These are phyloP conservation scores for Vandiemenella viatica DNA, from an alignment of 2,888 invertebrate species.

Conservation along the genomic window DNA sequence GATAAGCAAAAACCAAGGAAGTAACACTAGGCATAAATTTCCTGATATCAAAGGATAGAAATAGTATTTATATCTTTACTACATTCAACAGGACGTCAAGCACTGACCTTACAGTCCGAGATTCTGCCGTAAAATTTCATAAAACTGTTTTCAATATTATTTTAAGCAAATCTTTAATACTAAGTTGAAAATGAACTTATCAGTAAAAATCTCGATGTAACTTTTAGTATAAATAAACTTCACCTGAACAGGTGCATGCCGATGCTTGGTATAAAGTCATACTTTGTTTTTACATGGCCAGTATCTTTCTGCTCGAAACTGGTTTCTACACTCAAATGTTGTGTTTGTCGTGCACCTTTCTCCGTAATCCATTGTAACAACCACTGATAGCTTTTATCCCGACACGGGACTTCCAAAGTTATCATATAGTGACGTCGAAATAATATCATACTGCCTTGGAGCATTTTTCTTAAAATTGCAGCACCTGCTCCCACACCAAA, in stretches of 20 bases:
- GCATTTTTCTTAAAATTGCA: conserved; percentile 69
- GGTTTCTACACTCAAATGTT: conserved; percentile 92
- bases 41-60: too few species aligned
- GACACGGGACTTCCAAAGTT: conserved; percentile 88
- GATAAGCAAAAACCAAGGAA: too few species aligned
- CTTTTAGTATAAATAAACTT: not conserved
- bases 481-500: conserved; percentile 88
- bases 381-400: conserved; percentile 96
- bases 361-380: conserved; percentile 87
- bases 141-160: too few species aligned
- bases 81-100: too few species aligned
- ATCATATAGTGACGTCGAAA: conserved; percentile 86
- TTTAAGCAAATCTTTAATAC: too few species aligned
- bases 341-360: conserved; percentile 74
- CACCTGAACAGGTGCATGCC: conserved; percentile 86
- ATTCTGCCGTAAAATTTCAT: too few species aligned
- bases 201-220: too few species aligned
- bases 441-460: conserved; percentile 53
- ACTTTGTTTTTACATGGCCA: conserved; percentile 79
- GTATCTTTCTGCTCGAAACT: conserved; percentile 82
- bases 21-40: too few species aligned
- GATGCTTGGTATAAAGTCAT: conserved; percentile 90
- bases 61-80: too few species aligned
- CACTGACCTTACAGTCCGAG: too few species aligned
- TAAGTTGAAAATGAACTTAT: too few species aligned